These are phyloP conservation scores for Poecilobothrus nobilitatus DNA, from an alignment of 2,888 invertebrate species.

Conservation along the genomic window DNA sequence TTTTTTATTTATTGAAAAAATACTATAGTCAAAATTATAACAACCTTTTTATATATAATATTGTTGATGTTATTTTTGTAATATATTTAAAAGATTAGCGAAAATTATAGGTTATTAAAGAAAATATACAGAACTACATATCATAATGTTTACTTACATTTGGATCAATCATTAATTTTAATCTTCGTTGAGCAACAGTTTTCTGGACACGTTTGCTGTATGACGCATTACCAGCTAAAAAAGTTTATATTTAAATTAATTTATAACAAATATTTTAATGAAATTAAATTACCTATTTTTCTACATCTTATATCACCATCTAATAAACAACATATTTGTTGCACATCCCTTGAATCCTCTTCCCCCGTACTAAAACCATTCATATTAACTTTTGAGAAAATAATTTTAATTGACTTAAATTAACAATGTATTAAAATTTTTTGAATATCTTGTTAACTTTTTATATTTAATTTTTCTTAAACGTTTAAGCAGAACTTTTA, in stretches of 20 bases:
- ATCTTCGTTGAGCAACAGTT: constrained; percentile 81
- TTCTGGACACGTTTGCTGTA: constrained; percentile 96
- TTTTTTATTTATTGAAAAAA: not conserved
- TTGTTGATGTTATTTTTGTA: too few relatives aligned
- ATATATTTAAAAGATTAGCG: too few relatives aligned
- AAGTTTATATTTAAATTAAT: not conserved
- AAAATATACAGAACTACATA: too few relatives aligned
- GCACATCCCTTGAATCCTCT: constrained; percentile 67
- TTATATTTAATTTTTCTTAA: too few relatives aligned
- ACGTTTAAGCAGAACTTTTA: too few relatives aligned
- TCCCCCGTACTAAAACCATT: constrained; percentile 89
- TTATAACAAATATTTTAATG: not conserved
- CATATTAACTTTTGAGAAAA: not conserved
- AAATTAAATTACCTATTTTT: constrained; percentile 53
- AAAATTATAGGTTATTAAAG: too few relatives aligned
- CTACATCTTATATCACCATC: constrained; percentile 81
- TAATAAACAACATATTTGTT: constrained; percentile 67
- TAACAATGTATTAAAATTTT: not conserved
- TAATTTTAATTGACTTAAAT: not conserved
- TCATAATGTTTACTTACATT: constrained; percentile 46
- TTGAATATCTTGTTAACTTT: not conserved
- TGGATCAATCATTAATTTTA: constrained; percentile 80
- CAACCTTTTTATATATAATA: too few relatives aligned
- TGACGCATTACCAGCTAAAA: constrained; percentile 55
- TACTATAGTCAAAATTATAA: too few relatives aligned